Evolutionary conservation across 37 sponge, comb jelly and placozoan species (phyloP).

Genomic region (Chondrosia reniformis): DNA sequence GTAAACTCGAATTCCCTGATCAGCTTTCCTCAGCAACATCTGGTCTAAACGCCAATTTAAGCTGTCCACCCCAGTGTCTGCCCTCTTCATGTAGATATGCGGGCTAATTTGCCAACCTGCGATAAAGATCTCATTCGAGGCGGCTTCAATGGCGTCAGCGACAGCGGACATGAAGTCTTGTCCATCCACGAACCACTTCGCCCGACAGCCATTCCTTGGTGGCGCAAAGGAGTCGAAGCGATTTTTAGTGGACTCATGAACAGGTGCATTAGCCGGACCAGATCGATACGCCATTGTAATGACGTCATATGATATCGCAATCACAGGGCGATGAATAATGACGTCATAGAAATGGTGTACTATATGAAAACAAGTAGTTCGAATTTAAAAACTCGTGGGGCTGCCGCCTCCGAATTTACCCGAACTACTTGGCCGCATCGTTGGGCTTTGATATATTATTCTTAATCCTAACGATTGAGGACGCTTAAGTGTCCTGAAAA

Average conservation of each 20-base stretch:
- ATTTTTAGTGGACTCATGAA: neutral
- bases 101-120: constrained; percentile 32
- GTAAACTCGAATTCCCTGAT: neutral
- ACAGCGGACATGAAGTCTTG: constrained; percentile 45
- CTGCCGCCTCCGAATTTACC: too few species aligned
- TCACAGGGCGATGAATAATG: too few species aligned
- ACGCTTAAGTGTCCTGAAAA: too few species aligned
- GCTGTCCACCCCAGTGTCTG: constrained; percentile 29
- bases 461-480: too few species aligned
- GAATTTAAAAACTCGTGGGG: too few species aligned
- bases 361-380: too few species aligned
- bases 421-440: too few species aligned
- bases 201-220: neutral
- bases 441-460: too few species aligned
- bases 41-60: constrained; percentile 28
- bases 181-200: constrained; percentile 45
- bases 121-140: constrained; percentile 38
- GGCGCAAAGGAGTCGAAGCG: constrained; percentile 34
- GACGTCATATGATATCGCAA: too few species aligned
- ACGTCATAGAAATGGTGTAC: too few species aligned
- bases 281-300: too few species aligned
- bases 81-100: constrained; percentile 46
- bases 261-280: too few species aligned
- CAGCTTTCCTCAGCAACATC: constrained; percentile 37
- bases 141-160: constrained; percentile 39